These are phyloP conservation scores for Clarias batrachus DNA, from an alignment of 2,113 vertebrate genomes.

Conservation along the genomic window DNA sequence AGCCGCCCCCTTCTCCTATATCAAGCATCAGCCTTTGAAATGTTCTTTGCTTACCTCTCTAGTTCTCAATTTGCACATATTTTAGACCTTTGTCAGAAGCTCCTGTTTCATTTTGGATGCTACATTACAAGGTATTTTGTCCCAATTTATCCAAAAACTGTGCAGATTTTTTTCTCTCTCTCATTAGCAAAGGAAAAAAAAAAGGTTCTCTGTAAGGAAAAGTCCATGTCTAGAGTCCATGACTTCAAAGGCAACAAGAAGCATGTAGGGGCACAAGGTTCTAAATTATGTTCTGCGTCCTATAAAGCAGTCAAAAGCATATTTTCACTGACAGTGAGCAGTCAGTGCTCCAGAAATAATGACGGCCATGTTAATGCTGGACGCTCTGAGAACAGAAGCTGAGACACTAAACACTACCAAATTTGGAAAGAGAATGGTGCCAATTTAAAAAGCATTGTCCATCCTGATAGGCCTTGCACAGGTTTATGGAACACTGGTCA, in stretches of 20 bases:
- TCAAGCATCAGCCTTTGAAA: slow-evolving; percentile 27
- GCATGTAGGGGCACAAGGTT: neutral
- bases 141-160: neutral
- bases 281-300: slow-evolving; percentile 40
- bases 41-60: slow-evolving; percentile 16
- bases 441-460: neutral
- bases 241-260: slow-evolving; percentile 57
- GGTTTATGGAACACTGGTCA: neutral
- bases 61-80: neutral
- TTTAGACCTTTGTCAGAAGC: neutral
- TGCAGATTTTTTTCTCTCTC: neutral
- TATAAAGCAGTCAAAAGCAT: slow-evolving; percentile 30
- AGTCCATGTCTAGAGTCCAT: slow-evolving; percentile 44
- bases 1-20: slow-evolving; percentile 19
- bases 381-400: slow-evolving; percentile 15
- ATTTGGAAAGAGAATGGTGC: slow-evolving; percentile 20
- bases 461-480: neutral
- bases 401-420: slow-evolving; percentile 28
- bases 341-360: slow-evolving; percentile 27
- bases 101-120: no score
- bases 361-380: slow-evolving; percentile 11
- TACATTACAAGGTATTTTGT: neutral
- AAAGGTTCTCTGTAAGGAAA: slow-evolving; percentile 60
- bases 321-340: slow-evolving; percentile 28
- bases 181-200: neutral